phyloP scores from a whole-genome alignment of 1,140 invertebrate genomes.

The Bombus sylvicola region DNA sequence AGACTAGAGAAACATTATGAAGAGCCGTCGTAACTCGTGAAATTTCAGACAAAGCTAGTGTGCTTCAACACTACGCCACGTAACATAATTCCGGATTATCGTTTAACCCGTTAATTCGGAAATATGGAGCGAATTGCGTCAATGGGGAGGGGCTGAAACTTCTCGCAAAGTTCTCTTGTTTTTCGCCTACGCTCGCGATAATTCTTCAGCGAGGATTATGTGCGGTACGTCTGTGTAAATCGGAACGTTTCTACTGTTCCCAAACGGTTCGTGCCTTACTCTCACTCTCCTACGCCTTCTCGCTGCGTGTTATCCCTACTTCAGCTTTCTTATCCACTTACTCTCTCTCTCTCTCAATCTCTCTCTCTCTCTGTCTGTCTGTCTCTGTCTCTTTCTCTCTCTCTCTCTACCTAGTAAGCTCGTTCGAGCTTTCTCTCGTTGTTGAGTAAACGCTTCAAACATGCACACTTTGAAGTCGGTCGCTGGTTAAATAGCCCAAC shows the following conservation, averaged over 20 bases:
- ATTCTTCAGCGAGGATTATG: slow-evolving; percentile 29
- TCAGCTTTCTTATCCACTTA: background rate
- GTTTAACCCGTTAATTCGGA: slow-evolving; percentile 24
- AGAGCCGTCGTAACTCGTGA: too few relatives aligned
- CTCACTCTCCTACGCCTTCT: slow-evolving; percentile 23
- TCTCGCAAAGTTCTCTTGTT: background rate
- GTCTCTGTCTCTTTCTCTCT: background rate
- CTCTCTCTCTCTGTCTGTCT: background rate
- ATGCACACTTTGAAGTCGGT: slow-evolving; percentile 68
- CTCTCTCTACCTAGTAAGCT: background rate
- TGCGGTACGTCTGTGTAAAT: slow-evolving; percentile 24
- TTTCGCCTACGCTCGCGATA: slow-evolving; percentile 29
- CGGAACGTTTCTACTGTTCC: slow-evolving; percentile 34
- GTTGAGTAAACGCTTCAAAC: slow-evolving; percentile 66
- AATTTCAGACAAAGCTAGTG: too few relatives aligned
- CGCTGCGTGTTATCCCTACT: slow-evolving; percentile 14
- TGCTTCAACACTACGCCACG: background rate
- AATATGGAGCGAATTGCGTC: background rate
- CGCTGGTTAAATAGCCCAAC: slow-evolving; percentile 69
- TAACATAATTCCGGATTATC: slow-evolving; percentile 19
- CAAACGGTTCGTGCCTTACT: slow-evolving; percentile 28
- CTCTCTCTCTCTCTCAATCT: background rate
- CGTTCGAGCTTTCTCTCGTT: slow-evolving; percentile 31
- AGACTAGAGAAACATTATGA: too few relatives aligned
- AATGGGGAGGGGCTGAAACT: background rate